Percentiles rank a stretch among this genome's conserved stretches.
Evolutionary conservation across 2,113 vertebrate genomes (phyloP).

Genomic region (Chitala chitala): DNA sequence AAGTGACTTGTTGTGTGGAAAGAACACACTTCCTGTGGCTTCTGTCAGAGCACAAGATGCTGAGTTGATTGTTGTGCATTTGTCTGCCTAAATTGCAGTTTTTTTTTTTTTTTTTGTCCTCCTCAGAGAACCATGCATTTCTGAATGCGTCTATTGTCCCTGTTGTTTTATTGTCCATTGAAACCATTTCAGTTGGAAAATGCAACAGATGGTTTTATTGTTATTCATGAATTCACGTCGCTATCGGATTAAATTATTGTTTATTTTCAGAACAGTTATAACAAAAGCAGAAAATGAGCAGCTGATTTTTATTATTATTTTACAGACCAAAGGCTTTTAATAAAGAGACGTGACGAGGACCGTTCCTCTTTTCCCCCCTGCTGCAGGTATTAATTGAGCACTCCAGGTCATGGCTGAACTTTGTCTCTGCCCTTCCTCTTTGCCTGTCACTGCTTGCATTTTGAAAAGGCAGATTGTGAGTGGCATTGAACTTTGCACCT

Average conservation of each 20-base stretch:
- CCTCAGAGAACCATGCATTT: neutral
- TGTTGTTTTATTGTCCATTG: neutral
- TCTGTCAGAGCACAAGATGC: neutral
- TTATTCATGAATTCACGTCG: slow-evolving; percentile 6
- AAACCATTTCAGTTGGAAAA: neutral
- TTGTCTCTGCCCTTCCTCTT: too few species aligned
- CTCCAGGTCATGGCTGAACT: too few species aligned
- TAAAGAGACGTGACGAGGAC: too few species aligned
- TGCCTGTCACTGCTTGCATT: too few species aligned
- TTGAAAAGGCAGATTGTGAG: too few species aligned
- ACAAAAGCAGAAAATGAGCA: neutral
- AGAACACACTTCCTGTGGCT: neutral
- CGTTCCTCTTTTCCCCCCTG: too few species aligned
- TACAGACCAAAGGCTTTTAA: too few species aligned
- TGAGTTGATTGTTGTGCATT: neutral
- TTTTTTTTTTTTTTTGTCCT: too few species aligned
- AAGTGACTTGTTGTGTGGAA: too few species aligned
- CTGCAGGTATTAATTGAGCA: too few species aligned
- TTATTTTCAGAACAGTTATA: neutral
- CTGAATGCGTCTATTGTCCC: neutral
- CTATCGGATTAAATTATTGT: neutral
- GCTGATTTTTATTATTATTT: neutral
- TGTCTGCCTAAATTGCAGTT: too few species aligned
- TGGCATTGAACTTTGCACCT: too few species aligned
- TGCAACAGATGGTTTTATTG: slow-evolving; percentile 17